A percentile compares a stretch with the other conserved stretches of the same genome.
These are phyloP conservation scores for Herminia tarsipennalis DNA, from an alignment of 2,888 invertebrate genomes.

Conservation along the genomic window DNA sequence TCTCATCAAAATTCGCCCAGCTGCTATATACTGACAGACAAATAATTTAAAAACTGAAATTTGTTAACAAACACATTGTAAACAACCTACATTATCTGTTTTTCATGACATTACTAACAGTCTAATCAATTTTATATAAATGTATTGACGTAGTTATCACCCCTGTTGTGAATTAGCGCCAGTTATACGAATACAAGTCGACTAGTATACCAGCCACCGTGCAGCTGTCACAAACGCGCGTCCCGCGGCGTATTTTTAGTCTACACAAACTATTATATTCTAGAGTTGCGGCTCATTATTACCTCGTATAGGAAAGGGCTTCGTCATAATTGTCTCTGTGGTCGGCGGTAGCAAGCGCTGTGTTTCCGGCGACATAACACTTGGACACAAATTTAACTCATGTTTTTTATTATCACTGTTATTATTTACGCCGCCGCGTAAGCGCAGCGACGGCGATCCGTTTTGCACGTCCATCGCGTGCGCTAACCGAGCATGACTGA, in stretches of 20 bases:
- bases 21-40: too few species aligned
- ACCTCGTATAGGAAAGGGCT: conserved; percentile 95
- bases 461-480: conserved; percentile 73
- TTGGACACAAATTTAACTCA: conserved; percentile 87
- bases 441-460: conserved; percentile 79
- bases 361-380: conserved; percentile 89
- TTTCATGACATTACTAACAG: too few species aligned
- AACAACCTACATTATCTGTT: too few species aligned
- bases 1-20: too few species aligned
- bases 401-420: conserved; percentile 75
- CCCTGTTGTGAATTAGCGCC: too few species aligned
- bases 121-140: too few species aligned
- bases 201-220: too few species aligned
- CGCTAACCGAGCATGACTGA: conserved; percentile 77
- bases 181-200: too few species aligned
- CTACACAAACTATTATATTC: conserved; percentile 37
- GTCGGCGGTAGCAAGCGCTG: conserved; percentile 90
- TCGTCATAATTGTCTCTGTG: conserved; percentile 94
- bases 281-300: conserved; percentile 44
- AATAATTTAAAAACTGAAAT: too few species aligned
- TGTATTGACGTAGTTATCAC: too few species aligned
- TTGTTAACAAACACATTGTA: too few species aligned
- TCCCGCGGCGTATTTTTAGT: conserved; percentile 63
- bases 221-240: conserved; percentile 52
- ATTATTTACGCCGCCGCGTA: conserved; percentile 73